Base-by-base conservation (phyloP, 2,888 invertebrate genomes). In the Pseudococcus viburni region DNA sequence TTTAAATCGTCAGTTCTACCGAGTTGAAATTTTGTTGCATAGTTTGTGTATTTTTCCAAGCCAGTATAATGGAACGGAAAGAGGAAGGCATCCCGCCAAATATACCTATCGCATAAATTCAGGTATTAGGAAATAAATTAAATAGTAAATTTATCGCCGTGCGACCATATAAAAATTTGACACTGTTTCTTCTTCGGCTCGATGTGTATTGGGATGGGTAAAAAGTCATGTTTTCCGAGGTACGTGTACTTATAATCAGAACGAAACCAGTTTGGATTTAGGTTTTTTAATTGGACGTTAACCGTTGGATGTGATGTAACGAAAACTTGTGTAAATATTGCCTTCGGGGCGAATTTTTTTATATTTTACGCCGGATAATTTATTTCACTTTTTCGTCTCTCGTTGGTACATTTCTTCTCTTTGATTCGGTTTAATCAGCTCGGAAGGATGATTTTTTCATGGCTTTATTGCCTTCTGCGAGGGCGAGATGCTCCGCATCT, bases 281-380 rank as follows among this genome's bases (percentile, higher is more conserved):
- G 80, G 22, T 42, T 83, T 83, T 68, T 83, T 83, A 83, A 83
- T 83, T 83, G 80, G 80, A 83, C 80, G 46, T 83, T 83, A 83
- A 83, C 80, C 80, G 80, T 83, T 83, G 80, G 80, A 42, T 42
- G 80, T 83, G 80, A 83, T 85, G 85, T 85, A 59, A 55, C 39
- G 64, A 85, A 85, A 85, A 59, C 85, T 85, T 85, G 85, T 85
- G 85, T 85, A 85, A 85, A 85, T 85, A 85, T 85, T 85, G 39
- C 85, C 85, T 33, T 39, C 19, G 85, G 85, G 46, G 39, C n/a
- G 55, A 42, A 85, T 85, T 85, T 85, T 85, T 85, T 59, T 59
- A 85, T 85, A 85, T 85, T 85, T 85, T 85, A 83, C 80, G 46
- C 46, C 80, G 80, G 80, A 83, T 83, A 83, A 83, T 83, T 83